Base-by-base conservation (phyloP, 2,888 invertebrate species). In the Mycalesis mineus region DNA sequence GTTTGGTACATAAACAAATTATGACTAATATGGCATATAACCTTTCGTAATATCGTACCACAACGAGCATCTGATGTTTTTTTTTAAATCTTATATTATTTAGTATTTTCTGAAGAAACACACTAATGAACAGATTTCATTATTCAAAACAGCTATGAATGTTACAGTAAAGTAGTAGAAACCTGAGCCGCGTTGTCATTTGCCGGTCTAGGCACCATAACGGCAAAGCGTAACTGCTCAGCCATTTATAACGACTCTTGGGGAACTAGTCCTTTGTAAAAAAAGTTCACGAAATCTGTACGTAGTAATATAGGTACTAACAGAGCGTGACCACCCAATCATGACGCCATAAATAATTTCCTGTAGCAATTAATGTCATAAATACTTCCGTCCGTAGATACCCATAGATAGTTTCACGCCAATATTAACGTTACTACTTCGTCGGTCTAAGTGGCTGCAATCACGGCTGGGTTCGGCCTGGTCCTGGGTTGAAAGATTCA, bases 331-430 rank as follows among this genome's bases (percentile, higher is more conserved):
- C 13, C 9, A 31, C 17, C 11, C 22, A 50, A 41, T 28, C n/a
- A 14, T 48, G 36, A 33, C 33, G 22, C 47, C 22, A 14, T 49
- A 44, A 44, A 14, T 49, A 44, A 44, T 55, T 49, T 49, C 49
- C 36, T 51, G 58, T 51, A 17, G 8, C 53, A 41, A 51, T 54
- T 37, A 47, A 36, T 57, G n/a, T 58, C 51, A 54, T 45, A 37
- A 39, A 37, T 15, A 52, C 51, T 22, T 41, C 22, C 41, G 33
- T 28, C 37, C 14, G 29, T 29, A 31, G 39, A 33, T 9, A 40
- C 22, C 33, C 7, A 33, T 33, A 9, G 33, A 33, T 9, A 33
- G 11, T 33, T 11, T 33, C 33, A 22, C 22, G 22, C 22, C 22
- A 22, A 22, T 22, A 22, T 22, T 22, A 22, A 2, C 22, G 22